Conservation (phyloP, 2,888 invertebrate species). For the Stictocephala bisonia region DNA sequence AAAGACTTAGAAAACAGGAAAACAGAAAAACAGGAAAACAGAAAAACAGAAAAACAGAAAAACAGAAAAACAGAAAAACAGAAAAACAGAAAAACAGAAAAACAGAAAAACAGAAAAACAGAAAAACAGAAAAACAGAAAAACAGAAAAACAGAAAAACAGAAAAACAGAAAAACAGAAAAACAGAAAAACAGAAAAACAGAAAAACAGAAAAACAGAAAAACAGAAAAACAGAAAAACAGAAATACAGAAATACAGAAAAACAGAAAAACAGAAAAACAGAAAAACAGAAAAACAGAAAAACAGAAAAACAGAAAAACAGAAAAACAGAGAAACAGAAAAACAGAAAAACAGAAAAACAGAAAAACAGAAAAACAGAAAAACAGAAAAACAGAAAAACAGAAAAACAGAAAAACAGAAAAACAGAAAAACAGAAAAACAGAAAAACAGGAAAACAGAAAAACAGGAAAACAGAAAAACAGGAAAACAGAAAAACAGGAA, state of each 20-base stretch:
- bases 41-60: too few relatives aligned
- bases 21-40: too few relatives aligned
- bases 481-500: too few relatives aligned
- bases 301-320: neutral
- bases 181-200: neutral
- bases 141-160: too few relatives aligned
- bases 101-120: too few relatives aligned
- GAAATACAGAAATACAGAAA: neutral
- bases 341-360: neutral
- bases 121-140: too few relatives aligned
- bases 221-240: neutral
- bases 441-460: neutral
- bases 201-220: neutral
- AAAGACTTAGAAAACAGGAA: too few relatives aligned
- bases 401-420: neutral
- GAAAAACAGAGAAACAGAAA: neutral
- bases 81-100: too few relatives aligned
- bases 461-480: neutral
- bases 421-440: neutral
- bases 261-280: neutral
- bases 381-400: neutral
- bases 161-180: neutral
- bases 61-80: too few relatives aligned
- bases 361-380: neutral
- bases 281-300: neutral